Conservation (phyloP, 2,797 vertebrate species). For the Gambelia wislizenii region DNA sequence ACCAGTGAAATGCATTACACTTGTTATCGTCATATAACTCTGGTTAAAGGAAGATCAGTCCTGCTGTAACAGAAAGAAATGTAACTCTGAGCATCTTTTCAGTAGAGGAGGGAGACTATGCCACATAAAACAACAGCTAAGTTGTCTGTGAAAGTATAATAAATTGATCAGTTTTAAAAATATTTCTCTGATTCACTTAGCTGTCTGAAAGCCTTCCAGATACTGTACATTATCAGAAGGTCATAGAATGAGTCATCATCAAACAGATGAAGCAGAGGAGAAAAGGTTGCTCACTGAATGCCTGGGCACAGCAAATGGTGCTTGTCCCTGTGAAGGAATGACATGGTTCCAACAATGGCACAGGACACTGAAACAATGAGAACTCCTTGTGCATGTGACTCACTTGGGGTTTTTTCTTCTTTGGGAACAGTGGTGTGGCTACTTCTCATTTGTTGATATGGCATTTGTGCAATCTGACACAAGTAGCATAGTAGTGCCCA, state of each 20-base stretch:
- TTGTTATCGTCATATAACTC: neutral
- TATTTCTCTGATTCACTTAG: constrained; percentile 13
- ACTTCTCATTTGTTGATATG: constrained; percentile 52
- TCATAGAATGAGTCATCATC: constrained; percentile 7
- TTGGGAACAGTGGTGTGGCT: constrained; percentile 64
- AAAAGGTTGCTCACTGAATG: constrained; percentile 18
- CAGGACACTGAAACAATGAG: constrained; percentile 39
- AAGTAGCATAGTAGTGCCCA: constrained; percentile 61
- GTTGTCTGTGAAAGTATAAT: constrained; percentile 2
- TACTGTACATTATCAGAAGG: constrained; percentile 31
- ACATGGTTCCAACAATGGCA: constrained; percentile 38
- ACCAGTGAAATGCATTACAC: neutral
- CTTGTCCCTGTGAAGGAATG: constrained; percentile 54
- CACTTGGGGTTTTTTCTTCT: constrained; percentile 75
- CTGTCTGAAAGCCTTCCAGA: constrained; percentile 23
- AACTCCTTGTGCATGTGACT: constrained; percentile 59
- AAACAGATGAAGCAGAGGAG: constrained; percentile 15
- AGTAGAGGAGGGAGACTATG: neutral
- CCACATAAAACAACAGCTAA: neutral
- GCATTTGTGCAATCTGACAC: constrained; percentile 63
- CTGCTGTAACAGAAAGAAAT: neutral
- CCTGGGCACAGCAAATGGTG: constrained; percentile 48
- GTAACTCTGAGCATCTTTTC: neutral
- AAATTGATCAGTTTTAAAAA: constrained; percentile 21
- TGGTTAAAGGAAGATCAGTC: neutral